These are phyloP conservation scores for Tragelaphus buxtoni DNA, from an alignment of 2,113 vertebrate genomes.

Conservation along the genomic window DNA sequence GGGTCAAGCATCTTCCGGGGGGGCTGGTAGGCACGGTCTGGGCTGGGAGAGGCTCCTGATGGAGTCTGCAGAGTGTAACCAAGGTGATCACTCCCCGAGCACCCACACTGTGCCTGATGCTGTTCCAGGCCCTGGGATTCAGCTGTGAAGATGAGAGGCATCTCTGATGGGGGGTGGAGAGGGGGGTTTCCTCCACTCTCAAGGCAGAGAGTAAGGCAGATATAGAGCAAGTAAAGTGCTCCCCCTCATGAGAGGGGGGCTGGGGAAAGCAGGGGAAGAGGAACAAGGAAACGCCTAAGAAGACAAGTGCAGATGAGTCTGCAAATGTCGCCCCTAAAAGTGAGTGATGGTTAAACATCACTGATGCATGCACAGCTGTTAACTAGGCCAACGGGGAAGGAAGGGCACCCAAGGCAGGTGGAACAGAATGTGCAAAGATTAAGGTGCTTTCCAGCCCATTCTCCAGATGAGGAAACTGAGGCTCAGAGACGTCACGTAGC, in stretches of 20 bases:
- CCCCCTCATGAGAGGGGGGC: background rate
- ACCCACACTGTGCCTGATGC: background rate
- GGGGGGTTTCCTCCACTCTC: background rate
- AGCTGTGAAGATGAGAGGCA: background rate
- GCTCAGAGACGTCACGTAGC: background rate
- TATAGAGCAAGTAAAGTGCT: fast-evolving
- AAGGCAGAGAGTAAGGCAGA: background rate
- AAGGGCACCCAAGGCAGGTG: background rate
- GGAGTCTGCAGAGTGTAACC: background rate
- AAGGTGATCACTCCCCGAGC: fast-evolving
- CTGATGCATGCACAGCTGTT: background rate
- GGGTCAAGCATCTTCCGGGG: background rate
- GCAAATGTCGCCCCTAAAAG: background rate
- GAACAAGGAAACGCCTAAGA: background rate
- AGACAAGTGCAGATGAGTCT: background rate
- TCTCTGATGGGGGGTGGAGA: background rate
- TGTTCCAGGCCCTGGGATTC: background rate
- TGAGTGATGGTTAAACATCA: background rate
- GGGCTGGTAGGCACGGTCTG: fast-evolving
- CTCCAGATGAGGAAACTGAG: background rate
- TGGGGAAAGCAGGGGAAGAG: background rate
- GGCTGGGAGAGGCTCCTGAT: fast-evolving
- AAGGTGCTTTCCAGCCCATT: background rate
- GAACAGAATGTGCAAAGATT: fast-evolving
- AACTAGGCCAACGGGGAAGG: background rate